Percentiles rank a stretch among this genome's conserved stretches.
phyloP scores from a whole-genome alignment of 2,113 vertebrate species.

The Mixornis gularis region DNA sequence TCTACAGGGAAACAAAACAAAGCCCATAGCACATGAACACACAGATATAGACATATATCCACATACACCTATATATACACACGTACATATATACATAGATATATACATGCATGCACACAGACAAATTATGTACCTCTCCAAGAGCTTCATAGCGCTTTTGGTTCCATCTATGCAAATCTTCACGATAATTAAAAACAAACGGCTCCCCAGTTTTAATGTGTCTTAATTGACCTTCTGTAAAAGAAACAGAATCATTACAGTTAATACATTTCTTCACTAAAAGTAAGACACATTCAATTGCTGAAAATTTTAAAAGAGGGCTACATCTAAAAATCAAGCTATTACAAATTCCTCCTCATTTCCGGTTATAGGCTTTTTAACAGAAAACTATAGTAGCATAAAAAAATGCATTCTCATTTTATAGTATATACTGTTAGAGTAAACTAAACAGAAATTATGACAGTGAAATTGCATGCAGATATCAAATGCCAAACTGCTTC shows the following conservation, averaged over 20 bases:
- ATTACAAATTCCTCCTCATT: not conserved
- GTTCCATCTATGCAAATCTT: slow-evolving; percentile 97
- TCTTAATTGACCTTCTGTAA: slow-evolving; percentile 86
- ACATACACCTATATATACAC: not conserved
- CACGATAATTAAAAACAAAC: slow-evolving; percentile 93
- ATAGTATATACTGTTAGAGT: not conserved
- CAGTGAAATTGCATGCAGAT: not conserved
- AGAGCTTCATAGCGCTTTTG: slow-evolving; percentile 97
- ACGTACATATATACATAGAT: rapidly evolving
- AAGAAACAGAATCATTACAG: slow-evolving; percentile 27
- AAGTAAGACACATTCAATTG: not conserved
- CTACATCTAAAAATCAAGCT: not conserved
- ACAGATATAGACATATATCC: rapidly evolving
- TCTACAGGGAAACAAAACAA: not conserved
- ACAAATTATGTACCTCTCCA: slow-evolving; percentile 83
- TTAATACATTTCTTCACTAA: not conserved
- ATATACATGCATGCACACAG: not conserved
- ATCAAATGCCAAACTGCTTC: not conserved
- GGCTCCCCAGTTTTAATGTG: slow-evolving; percentile 89
- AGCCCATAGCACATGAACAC: not conserved
- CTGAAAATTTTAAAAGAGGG: not conserved
- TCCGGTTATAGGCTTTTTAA: not conserved
- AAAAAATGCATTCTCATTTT: not conserved
- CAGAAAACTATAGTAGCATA: not conserved
- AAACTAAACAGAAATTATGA: not conserved